Percentiles rank a stretch among this genome's conserved stretches.
Evolutionary conservation across 2,888 invertebrate species (phyloP).

Genomic region (Hypercompe scribonia): DNA sequence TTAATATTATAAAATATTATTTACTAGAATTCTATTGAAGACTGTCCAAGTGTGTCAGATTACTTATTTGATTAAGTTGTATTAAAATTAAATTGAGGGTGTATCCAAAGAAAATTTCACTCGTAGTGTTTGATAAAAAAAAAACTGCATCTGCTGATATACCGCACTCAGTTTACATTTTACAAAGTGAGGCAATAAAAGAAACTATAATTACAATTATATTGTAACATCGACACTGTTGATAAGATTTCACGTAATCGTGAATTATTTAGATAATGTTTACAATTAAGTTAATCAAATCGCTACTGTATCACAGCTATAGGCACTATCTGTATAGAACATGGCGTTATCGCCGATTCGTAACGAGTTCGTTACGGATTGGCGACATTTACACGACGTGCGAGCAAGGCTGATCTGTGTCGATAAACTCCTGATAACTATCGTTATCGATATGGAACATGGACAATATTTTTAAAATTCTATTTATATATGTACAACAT

Average conservation of each 20-base stretch:
- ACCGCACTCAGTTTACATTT: not conserved
- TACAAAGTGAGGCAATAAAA: constrained; percentile 1
- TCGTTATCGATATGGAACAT: constrained; percentile 40
- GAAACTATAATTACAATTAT: not conserved
- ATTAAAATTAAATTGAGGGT: not conserved
- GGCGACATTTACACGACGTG: constrained; percentile 40
- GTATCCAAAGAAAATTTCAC: not conserved
- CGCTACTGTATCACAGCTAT: constrained; percentile 35
- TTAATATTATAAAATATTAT: too few species aligned
- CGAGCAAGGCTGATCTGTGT: constrained; percentile 50
- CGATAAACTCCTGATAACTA: constrained; percentile 50
- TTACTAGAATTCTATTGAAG: not conserved
- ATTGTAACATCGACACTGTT: constrained; percentile 3
- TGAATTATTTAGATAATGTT: constrained; percentile 22
- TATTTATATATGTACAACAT: not conserved
- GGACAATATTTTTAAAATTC: constrained; percentile 4
- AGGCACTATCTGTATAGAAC: constrained; percentile 39
- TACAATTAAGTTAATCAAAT: constrained; percentile 44
- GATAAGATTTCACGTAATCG: constrained; percentile 20
- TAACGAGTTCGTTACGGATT: constrained; percentile 33
- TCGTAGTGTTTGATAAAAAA: not conserved
- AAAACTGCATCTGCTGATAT: not conserved
- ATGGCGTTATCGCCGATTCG: constrained; percentile 49
- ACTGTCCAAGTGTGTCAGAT: not conserved
- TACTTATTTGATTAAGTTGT: not conserved